phyloP scores from a whole-genome alignment of 2,113 vertebrate species.

The Malurus alboscapulatus region DNA sequence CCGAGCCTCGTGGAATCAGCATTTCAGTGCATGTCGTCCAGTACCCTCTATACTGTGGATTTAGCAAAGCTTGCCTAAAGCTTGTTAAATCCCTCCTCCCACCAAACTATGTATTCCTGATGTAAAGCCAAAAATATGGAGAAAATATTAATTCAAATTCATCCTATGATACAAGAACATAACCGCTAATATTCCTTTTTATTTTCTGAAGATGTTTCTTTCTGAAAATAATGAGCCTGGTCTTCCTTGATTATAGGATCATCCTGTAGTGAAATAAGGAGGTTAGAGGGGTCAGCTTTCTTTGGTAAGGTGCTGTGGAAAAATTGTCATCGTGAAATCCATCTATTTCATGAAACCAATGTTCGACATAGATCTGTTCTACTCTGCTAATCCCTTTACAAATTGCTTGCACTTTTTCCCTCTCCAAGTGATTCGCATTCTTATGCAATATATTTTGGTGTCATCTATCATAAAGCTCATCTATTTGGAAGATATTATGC shows the following conservation, averaged over 20 bases:
- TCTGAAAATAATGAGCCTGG: background rate
- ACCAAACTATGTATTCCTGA: slow-evolving; percentile 34
- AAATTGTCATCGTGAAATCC: background rate
- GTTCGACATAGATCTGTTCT: background rate
- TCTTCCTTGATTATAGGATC: background rate
- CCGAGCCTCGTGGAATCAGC: background rate
- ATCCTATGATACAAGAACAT: background rate
- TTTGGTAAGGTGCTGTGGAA: background rate
- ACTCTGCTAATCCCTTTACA: background rate
- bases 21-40: slow-evolving; percentile 29
- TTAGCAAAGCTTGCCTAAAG: slow-evolving; percentile 55
- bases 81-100: slow-evolving; percentile 17
- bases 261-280: slow-evolving; percentile 4
- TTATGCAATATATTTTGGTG: slow-evolving; percentile 27
- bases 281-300: background rate
- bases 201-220: background rate
- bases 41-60: slow-evolving; percentile 4
- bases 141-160: slow-evolving; percentile 25
- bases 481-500: slow-evolving; percentile 21
- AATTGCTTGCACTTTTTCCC: background rate
- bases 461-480: slow-evolving; percentile 21
- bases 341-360: background rate
- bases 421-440: background rate
- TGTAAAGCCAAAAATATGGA: slow-evolving; percentile 28
- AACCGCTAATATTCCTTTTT: background rate